phyloP scores from a whole-genome alignment of 2,113 vertebrate genomes.

The Vulpes ferrilata region DNA sequence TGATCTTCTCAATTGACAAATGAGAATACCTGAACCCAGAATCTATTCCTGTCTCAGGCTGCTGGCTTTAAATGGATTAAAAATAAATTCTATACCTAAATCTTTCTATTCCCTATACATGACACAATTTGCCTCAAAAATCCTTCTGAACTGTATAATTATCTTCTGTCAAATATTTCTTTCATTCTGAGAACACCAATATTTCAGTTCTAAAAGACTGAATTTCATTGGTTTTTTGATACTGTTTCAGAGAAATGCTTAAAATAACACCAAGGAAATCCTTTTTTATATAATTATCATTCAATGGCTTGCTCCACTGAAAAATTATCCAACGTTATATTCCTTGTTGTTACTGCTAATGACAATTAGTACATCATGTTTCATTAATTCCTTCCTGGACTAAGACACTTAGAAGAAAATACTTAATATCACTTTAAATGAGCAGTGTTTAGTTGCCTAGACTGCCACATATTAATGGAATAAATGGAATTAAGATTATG shows the following conservation, averaged over 20 bases:
- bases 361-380: neutral
- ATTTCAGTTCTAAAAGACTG: conserved; percentile 42
- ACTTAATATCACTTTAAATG: neutral
- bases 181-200: conserved; percentile 47
- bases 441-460: neutral
- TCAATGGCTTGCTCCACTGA: neutral
- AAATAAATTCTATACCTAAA: conserved; percentile 15
- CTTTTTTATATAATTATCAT: neutral
- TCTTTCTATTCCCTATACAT: conserved; percentile 2
- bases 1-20: neutral
- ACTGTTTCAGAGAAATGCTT: conserved; percentile 44
- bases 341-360: neutral
- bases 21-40: neutral
- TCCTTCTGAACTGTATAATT: conserved; percentile 25
- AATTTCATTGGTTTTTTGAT: conserved; percentile 36
- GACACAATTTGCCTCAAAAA: neutral
- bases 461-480: neutral
- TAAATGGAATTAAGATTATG: neutral
- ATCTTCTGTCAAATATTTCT: neutral
- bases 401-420: neutral
- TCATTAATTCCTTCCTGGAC: neutral
- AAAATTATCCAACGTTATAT: neutral
- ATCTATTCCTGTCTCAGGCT: neutral
- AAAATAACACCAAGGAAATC: neutral
- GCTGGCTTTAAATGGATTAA: neutral